These are phyloP conservation scores for Drosophila tropicalis DNA, from an alignment of 1,140 invertebrate genomes.

Conservation along the genomic window DNA sequence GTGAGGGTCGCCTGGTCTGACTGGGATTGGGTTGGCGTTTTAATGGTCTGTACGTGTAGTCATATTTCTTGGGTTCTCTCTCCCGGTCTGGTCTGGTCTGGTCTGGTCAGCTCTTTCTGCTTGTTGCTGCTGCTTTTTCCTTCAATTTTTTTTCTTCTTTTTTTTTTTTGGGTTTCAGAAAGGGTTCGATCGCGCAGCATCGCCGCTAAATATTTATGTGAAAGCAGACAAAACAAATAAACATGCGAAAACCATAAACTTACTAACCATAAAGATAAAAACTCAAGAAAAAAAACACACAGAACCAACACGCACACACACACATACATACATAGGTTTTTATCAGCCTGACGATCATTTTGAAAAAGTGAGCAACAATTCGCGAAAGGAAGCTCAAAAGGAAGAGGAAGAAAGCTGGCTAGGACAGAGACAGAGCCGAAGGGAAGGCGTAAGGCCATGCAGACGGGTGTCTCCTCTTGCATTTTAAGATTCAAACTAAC, in stretches of 20 bases:
- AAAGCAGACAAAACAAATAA: slow-evolving; percentile 67
- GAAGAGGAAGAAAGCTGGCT: slow-evolving; percentile 7
- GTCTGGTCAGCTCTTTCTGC: slow-evolving; percentile 7
- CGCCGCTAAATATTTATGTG: slow-evolving; percentile 69
- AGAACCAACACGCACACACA: slow-evolving; percentile 23
- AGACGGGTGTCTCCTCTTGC: slow-evolving; percentile 3
- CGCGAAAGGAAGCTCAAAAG: slow-evolving; percentile 2
- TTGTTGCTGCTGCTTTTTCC: neutral
- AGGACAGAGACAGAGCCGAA: neutral
- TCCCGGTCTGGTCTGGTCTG: slow-evolving; percentile 40
- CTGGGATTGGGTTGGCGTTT: slow-evolving; percentile 76
- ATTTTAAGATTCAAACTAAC: slow-evolving; percentile 50
- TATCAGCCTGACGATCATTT: slow-evolving; percentile 8
- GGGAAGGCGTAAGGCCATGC: neutral
- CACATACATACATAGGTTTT: neutral
- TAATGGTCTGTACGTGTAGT: slow-evolving; percentile 80
- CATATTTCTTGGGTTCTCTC: slow-evolving; percentile 69
- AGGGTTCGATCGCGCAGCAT: slow-evolving; percentile 39
- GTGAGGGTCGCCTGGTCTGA: slow-evolving; percentile 63
- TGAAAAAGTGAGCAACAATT: slow-evolving; percentile 3
- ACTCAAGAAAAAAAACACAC: slow-evolving; percentile 46
- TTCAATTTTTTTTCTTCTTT: neutral
- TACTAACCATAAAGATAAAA: slow-evolving; percentile 80
- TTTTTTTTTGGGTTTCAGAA: slow-evolving; percentile 37
- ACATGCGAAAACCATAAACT: slow-evolving; percentile 75